Evolutionary conservation across 1,140 invertebrate genomes (phyloP).

Genomic region (Drosophila sproati): DNA sequence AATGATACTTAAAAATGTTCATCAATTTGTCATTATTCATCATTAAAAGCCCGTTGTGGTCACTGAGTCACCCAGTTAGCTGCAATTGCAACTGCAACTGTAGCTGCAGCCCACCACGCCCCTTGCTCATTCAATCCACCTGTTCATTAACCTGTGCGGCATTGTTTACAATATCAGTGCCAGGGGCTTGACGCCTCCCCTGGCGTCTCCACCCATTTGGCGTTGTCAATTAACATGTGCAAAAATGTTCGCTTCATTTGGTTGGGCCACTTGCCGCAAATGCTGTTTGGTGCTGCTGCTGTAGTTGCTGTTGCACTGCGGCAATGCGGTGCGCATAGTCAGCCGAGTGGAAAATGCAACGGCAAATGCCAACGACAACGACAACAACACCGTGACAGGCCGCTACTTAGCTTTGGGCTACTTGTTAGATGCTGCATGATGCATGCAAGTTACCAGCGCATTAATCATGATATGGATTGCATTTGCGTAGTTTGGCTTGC

Average conservation of each 20-base stretch:
- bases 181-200: slow-evolving; percentile 38
- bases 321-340: slow-evolving; percentile 60
- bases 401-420: slow-evolving; percentile 44
- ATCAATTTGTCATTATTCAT: slow-evolving; percentile 13
- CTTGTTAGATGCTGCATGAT: slow-evolving; percentile 43
- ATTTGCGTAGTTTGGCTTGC: slow-evolving; percentile 23
- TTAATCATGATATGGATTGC: slow-evolving; percentile 73
- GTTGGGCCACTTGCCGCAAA: slow-evolving; percentile 54
- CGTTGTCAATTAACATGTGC: slow-evolving; percentile 39
- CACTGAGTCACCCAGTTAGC: slow-evolving; percentile 30
- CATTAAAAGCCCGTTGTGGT: slow-evolving; percentile 12
- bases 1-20: slow-evolving; percentile 3
- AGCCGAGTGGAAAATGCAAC: slow-evolving; percentile 60
- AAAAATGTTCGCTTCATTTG: slow-evolving; percentile 74
- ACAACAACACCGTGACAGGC: slow-evolving; percentile 44
- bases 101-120: background rate
- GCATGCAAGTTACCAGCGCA: slow-evolving; percentile 63
- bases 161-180: slow-evolving; percentile 61
- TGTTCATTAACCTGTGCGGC: slow-evolving; percentile 59
- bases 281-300: slow-evolving; percentile 47
- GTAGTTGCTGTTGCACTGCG: slow-evolving; percentile 46
- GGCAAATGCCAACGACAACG: slow-evolving; percentile 64
- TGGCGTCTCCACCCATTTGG: slow-evolving; percentile 1
- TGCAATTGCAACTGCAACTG: background rate
- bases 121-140: slow-evolving; percentile 36